phyloP scores from a whole-genome alignment of 2,113 vertebrate genomes.

The Microcebus griseorufus region DNA sequence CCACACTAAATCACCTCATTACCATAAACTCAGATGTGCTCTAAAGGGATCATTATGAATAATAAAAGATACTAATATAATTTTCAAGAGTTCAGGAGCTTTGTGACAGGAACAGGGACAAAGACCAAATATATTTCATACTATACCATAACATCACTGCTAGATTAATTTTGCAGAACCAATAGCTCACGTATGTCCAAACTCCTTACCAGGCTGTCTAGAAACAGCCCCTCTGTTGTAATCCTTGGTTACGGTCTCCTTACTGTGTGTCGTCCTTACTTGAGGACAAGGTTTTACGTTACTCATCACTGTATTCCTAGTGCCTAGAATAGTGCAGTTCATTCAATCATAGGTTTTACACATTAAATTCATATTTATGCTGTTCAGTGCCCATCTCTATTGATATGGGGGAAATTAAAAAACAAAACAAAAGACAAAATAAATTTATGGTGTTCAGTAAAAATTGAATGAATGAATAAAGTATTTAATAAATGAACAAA shows the following conservation, averaged over 20 bases:
- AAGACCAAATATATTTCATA: background rate
- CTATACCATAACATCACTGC: background rate
- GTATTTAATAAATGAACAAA: background rate
- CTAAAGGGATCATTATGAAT: background rate
- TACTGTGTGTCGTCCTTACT: background rate
- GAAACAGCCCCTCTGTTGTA: background rate
- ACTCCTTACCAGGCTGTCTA: background rate
- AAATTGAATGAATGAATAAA: background rate
- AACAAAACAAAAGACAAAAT: no score
- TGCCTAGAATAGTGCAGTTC: background rate
- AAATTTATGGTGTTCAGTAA: background rate
- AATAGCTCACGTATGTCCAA: background rate
- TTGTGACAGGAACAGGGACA: background rate
- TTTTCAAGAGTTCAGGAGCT: background rate
- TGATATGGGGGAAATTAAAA: no score
- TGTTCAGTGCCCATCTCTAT: background rate
- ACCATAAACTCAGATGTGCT: background rate
- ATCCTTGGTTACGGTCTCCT: background rate
- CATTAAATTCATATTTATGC: background rate
- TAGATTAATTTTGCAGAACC: background rate
- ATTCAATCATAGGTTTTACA: background rate
- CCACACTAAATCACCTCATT: background rate
- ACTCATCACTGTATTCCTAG: background rate
- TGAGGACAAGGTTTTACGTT: background rate
- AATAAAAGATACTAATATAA: background rate